Base-by-base conservation (phyloP, 2,888 invertebrate genomes). In the Hemistola chrysoprasaria region DNA sequence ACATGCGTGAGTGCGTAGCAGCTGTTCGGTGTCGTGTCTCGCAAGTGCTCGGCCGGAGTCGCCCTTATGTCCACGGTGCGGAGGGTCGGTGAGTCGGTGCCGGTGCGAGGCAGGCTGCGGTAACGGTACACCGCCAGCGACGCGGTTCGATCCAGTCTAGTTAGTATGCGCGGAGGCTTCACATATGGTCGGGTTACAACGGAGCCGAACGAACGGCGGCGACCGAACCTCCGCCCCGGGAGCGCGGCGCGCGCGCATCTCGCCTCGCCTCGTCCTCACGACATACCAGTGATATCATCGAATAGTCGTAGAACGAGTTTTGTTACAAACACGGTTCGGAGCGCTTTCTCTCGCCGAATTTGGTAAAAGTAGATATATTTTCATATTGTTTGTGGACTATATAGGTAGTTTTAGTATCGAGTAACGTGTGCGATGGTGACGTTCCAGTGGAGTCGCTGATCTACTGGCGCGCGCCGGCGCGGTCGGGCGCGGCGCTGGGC, bases 381-480 rank as follows among this genome's bases (percentile, higher is more conserved):
- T 6, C 20, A 10, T 8, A 6, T 16, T 11, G 1, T 20, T 8
- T 20, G 1, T 9, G 21, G 21, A 10, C 11, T 3, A 6, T n/a
- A n/a, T 4, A 8, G n/a, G 16, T 11, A 8, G n/a, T 7, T 25
- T 25, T 10, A 1, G 22, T 9, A 7, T 6, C 7, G 8, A 8
- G 6, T 25, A 6, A 25, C 11, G 11, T 7, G 26, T 7, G 8
- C 11, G 20, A 9, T 20, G 37, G 35, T 46, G 30, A 44, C 3
- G 38, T 92, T 92, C 5, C 91, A 97, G 97, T 97, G 92, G 95
- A 97, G 88, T 96, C 97, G 74, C 92, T 99, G 84, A 95, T 99
- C 83, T 98, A 99, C 91, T 99, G 99, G 99, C 94, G 98, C 60
- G 95, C 97, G 90, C 95, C 97, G 62, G 96, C 95, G 90, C 97